phyloP scores from a whole-genome alignment of 1,140 invertebrate species.

The Scaptomyza graminum region DNA sequence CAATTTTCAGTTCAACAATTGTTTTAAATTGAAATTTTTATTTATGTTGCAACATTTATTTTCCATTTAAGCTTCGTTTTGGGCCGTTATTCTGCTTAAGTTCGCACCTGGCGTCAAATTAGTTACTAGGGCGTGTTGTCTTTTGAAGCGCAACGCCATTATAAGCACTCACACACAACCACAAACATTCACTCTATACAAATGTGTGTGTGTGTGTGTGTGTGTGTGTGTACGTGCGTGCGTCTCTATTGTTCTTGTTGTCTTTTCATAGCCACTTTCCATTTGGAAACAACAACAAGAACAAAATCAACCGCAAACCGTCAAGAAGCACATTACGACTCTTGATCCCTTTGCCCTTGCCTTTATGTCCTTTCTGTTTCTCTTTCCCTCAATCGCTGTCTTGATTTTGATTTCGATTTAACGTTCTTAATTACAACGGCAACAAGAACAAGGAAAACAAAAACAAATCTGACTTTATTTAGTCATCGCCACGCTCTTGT shows the following conservation, averaged over 20 bases:
- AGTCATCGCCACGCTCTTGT: constrained; percentile 71
- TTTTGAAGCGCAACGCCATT: constrained; percentile 65
- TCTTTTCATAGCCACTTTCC: constrained; percentile 41
- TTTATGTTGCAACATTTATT: neutral
- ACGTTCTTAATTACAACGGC: constrained; percentile 53
- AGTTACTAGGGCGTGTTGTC: constrained; percentile 67
- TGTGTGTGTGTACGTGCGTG: constrained; percentile 7
- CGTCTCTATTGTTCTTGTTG: constrained; percentile 60
- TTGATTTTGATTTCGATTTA: constrained; percentile 68
- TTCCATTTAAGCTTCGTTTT: neutral
- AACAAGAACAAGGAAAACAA: constrained; percentile 19
- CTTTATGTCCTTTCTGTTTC: neutral
- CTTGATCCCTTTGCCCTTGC: constrained; percentile 8
- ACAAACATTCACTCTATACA: constrained; percentile 14
- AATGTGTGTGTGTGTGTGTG: neutral
- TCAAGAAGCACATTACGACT: constrained; percentile 34
- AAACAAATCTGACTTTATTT: constrained; percentile 64
- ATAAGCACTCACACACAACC: constrained; percentile 41
- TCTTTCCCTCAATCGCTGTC: neutral
- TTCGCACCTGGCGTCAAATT: constrained; percentile 33
- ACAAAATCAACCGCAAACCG: constrained; percentile 13
- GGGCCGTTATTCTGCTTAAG: neutral
- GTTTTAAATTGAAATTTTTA: neutral
- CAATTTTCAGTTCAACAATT: no score
- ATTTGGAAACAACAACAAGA: neutral